Base-by-base conservation (phyloP, 1,140 invertebrate genomes). In the Hypothenemus hampei region DNA sequence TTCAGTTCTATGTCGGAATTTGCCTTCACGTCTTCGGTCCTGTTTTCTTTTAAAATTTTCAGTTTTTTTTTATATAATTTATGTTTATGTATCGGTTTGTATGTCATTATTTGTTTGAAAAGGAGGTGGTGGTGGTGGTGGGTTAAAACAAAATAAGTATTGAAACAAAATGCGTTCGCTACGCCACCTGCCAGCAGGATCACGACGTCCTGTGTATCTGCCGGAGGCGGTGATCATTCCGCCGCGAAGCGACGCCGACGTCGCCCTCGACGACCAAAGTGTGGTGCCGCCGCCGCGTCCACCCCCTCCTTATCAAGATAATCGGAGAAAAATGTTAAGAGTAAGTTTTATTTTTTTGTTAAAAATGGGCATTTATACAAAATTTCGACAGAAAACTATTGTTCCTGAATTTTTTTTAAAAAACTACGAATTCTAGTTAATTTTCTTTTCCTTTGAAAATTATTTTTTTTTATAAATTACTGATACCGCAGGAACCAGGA, bases 141-240 rank as follows among this genome's bases (percentile, higher is more conserved):
- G n/a, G n/a, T n/a, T n/a, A n/a, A n/a, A n/a, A n/a, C n/a, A n/a
- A n/a, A n/a, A n/a, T n/a, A n/a, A n/a, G n/a, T n/a, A n/a, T n/a
- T n/a, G n/a, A n/a, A n/a, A n/a, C n/a, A 18, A 16, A 33, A 43
- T 39, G 47, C 26, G 43, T 8, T 40, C 43, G 21, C 31, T 60
- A 48, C 47, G 49, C 41, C 50, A 49, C 21, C 63, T 65, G 22
- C 35, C 46, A 31, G 57, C 63, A 8, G 63, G 66, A n/a, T 66
- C 64, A 43, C 65, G 66, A 37, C 57, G 56, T 37, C 57, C 63
- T 16, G 56, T 66, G 37, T 66, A 66, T 54, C 44, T 68, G 7
- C 54, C 63, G 44, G 54, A 55, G 35, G 53, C 51, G 57, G 36
- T 47, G 45, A 49, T 50, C 60, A 63, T 57, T 49, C 56, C 33